Percentiles rank a stretch among this genome's conserved stretches.
Evolutionary conservation across 1,140 invertebrate genomes (phyloP).

Genomic region (Drosophila sturtevanti): DNA sequence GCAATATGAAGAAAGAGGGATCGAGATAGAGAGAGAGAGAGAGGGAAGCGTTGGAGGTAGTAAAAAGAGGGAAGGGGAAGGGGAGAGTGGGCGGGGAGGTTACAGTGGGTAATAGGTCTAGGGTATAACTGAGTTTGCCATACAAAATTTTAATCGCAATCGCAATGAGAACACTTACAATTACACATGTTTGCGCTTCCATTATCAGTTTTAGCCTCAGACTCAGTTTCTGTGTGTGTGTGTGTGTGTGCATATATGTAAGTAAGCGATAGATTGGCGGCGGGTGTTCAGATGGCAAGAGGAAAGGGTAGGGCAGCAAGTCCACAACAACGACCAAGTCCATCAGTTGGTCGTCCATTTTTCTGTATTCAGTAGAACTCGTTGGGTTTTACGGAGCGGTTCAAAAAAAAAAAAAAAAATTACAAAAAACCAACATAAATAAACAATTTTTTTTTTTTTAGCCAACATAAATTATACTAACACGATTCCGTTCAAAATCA

Average conservation of each 20-base stretch:
- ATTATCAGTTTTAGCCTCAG: conserved; percentile 49
- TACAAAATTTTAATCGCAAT: conserved; percentile 71
- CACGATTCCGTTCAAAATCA: too few species aligned
- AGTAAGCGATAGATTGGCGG: not conserved
- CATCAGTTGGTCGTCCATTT: conserved; percentile 11
- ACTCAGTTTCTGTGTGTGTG: not conserved
- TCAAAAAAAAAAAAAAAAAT: conserved; percentile 15
- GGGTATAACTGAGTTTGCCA: conserved; percentile 2
- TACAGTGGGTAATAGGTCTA: not conserved
- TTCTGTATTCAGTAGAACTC: conserved; percentile 53
- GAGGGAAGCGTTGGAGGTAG: not conserved
- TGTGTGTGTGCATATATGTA: not conserved
- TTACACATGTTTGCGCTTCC: conserved; percentile 71
- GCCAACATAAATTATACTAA: too few species aligned
- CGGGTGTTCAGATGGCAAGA: not conserved
- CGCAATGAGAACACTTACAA: conserved; percentile 71
- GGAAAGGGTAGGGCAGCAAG: not conserved
- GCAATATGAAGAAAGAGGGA: not conserved
- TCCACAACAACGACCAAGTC: conserved; percentile 3
- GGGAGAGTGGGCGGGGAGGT: not conserved
- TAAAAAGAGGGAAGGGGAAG: not conserved
- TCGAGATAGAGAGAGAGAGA: not conserved
- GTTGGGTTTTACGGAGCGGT: conserved; percentile 55
- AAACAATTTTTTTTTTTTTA: not conserved
- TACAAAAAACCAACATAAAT: too few species aligned